A percentile compares a stretch with the other conserved stretches of the same genome.
Evolutionary conservation across 2,888 invertebrate genomes (phyloP).

Genomic region (Xanthia icteritia): DNA sequence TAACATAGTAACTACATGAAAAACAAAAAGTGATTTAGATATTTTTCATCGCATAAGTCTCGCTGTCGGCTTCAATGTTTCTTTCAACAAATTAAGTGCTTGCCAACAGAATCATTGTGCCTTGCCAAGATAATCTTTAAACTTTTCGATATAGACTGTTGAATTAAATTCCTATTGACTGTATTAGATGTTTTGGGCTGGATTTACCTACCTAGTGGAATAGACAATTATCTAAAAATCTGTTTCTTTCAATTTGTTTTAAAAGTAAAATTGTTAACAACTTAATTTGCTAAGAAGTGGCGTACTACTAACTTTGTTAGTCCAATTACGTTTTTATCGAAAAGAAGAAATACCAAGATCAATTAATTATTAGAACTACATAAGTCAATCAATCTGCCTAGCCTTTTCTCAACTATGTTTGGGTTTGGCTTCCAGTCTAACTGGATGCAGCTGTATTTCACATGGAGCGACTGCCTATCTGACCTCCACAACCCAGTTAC

Average conservation of each 20-base stretch:
- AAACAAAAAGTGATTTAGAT: constrained; percentile 37
- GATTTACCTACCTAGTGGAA: not conserved
- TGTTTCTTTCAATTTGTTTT: no score
- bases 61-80: constrained; percentile 38
- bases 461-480: no score
- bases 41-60: constrained; percentile 42
- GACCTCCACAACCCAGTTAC: not conserved
- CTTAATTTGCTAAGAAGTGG: no score
- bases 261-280: no score
- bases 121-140: constrained; percentile 61
- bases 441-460: not conserved
- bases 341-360: no score
- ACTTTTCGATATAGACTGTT: constrained; percentile 26
- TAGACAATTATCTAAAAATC: not conserved
- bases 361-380: no score
- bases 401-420: not conserved
- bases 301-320: no score
- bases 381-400: not conserved
- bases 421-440: not conserved
- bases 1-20: constrained; percentile 19
- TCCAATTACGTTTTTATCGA: no score
- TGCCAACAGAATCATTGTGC: constrained; percentile 44
- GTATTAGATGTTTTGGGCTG: not conserved
- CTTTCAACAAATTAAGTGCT: constrained; percentile 54
- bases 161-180: constrained; percentile 35